Evolutionary conservation across 2,113 vertebrate genomes (phyloP), one percentile per base, ranked within the genome.

Genomic region (Indicator indicator): DNA sequence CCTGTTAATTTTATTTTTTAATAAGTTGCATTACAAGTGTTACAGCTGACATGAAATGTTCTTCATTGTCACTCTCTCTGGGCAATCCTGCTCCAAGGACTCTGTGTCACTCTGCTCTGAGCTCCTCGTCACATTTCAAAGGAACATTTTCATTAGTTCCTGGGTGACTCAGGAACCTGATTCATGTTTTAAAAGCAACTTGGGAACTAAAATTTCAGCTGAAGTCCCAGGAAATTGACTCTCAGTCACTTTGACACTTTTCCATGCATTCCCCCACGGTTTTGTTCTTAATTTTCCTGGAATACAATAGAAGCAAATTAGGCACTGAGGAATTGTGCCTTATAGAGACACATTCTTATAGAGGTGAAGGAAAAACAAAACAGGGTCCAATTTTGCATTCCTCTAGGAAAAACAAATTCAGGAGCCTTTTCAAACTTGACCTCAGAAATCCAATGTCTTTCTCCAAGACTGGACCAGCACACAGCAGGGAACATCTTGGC

Each of bases 221-320:
- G 15, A 93, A 94, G 86, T 92, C 95, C 91, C 89, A 94, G 65
- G 94, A 96, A 95, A 95, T 58, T 81, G n/a, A 90, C 79, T 94
- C 69, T 83, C 89, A 91, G 72, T 91, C 91, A 90, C 82, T 93
- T 74, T 94, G 92, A 93, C 88, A 95, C 86, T 93, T 95, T 46
- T 80, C 64, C 16, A 0, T 77, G 62, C 65, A 27, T 77, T 88
- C 83, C 86, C 86, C 50, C 18, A 83, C 30, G 92, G 48, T 68
- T 96, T 95, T 78, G 72, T 91, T 96, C 95, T 86, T 95, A 96
- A 95, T 97, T 95, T 93, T 88, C 78, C 83, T 90, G 44, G 89
- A 96, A 95, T 94, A 94, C 79, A 95, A 96, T 83, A 91, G 93
- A 89, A 93, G 89, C 17, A 95, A 95, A 95, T 94, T 63, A 92